These are phyloP conservation scores for Listrodromus nycthemerus DNA, from an alignment of 2,888 invertebrate genomes.

Conservation along the genomic window DNA sequence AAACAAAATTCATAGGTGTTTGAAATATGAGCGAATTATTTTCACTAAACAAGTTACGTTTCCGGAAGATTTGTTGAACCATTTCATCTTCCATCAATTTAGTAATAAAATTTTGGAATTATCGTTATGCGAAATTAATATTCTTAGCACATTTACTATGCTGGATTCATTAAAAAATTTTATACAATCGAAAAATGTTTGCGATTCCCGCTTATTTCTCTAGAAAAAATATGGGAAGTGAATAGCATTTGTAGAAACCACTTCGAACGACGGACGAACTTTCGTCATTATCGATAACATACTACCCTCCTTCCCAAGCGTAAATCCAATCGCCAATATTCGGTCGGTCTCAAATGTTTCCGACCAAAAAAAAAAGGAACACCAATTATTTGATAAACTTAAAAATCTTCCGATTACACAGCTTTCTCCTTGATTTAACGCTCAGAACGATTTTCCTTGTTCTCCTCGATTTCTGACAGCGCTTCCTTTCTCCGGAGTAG, in stretches of 20 bases:
- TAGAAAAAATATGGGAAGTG: too few relatives aligned
- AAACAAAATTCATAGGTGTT: too few relatives aligned
- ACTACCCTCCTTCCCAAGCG: neutral
- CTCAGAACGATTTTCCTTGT: slow-evolving; percentile 18
- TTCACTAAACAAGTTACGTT: too few relatives aligned
- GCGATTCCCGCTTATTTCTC: too few relatives aligned
- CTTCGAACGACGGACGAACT: neutral
- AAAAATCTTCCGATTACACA: slow-evolving; percentile 20
- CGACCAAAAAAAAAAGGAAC: neutral
- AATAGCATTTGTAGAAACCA: too few relatives aligned
- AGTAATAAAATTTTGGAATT: too few relatives aligned
- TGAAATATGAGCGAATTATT: too few relatives aligned
- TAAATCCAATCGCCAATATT: neutral
- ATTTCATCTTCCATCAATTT: too few relatives aligned
- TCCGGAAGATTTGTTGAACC: neutral
- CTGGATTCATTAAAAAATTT: too few relatives aligned
- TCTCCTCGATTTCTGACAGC: slow-evolving; percentile 23
- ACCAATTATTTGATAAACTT: neutral
- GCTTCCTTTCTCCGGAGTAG: slow-evolving; percentile 21
- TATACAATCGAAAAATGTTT: too few relatives aligned
- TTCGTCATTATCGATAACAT: neutral
- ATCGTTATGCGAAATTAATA: too few relatives aligned
- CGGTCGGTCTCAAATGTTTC: neutral
- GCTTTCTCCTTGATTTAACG: slow-evolving; percentile 14
- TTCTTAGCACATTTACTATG: too few relatives aligned